A percentile compares a stretch with the other conserved stretches of the same genome.
Conservation (phyloP, 1,140 invertebrate species). For the Rhagoletis zephyria region DNA sequence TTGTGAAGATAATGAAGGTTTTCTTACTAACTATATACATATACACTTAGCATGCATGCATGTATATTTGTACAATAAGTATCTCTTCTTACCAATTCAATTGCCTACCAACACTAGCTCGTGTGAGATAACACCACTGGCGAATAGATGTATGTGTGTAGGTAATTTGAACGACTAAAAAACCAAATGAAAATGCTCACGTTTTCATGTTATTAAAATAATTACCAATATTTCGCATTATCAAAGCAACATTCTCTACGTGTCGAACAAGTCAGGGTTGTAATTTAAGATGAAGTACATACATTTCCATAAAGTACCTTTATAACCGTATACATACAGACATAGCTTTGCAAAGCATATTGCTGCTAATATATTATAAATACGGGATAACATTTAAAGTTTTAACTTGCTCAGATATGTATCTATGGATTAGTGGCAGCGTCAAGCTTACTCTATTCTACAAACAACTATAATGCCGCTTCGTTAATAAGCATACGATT, state of each 20-base stretch:
- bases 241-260: neutral
- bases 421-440: neutral
- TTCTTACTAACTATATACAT: too few species aligned
- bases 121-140: too few species aligned
- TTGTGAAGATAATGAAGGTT: too few species aligned
- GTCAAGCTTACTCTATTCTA: neutral
- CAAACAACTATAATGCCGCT: neutral
- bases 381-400: too few species aligned
- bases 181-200: constrained; percentile 8
- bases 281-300: neutral
- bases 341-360: too few species aligned
- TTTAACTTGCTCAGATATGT: too few species aligned
- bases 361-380: too few species aligned
- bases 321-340: neutral
- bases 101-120: too few species aligned
- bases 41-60: too few species aligned
- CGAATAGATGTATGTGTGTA: too few species aligned
- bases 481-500: constrained; percentile 16
- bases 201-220: constrained; percentile 38
- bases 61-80: too few species aligned
- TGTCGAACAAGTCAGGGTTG: neutral
- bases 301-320: neutral
- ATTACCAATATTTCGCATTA: constrained; percentile 16
- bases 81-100: too few species aligned
- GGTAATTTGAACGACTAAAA: neutral